phyloP scores from a whole-genome alignment of 2,888 invertebrate genomes.

The Apoda limacodes region DNA sequence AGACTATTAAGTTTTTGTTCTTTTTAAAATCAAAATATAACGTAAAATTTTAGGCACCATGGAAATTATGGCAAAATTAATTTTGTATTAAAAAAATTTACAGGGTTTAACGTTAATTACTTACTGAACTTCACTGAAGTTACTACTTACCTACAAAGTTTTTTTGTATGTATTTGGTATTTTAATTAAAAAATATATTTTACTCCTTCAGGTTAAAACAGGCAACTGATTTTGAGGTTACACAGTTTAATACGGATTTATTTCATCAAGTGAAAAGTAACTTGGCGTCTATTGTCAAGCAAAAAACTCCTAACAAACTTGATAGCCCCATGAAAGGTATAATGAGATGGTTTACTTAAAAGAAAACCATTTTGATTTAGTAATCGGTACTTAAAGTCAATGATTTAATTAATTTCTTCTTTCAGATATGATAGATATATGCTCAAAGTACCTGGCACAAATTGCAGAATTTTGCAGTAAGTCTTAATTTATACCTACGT shows the following conservation, averaged over 20 bases:
- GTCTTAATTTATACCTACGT: too few relatives aligned
- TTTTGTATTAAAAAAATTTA: too few relatives aligned
- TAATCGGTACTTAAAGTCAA: not conserved
- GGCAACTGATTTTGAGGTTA: constrained; percentile 32
- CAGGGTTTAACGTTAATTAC: too few relatives aligned
- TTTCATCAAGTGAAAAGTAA: constrained; percentile 29
- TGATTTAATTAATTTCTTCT: constrained; percentile 14
- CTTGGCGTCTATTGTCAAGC: constrained; percentile 25
- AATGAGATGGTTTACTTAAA: not conserved
- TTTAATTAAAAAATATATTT: not conserved
- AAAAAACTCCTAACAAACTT: constrained; percentile 32
- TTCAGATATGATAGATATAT: constrained; percentile 46
- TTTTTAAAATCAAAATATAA: too few relatives aligned
- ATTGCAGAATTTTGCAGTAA: constrained; percentile 47
- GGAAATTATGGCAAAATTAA: too few relatives aligned
- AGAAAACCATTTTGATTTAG: too few relatives aligned
- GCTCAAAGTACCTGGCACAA: constrained; percentile 45
- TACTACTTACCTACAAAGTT: too few relatives aligned
- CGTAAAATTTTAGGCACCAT: too few relatives aligned
- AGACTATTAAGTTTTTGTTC: too few relatives aligned
- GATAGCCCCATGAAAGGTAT: constrained; percentile 36
- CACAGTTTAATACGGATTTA: constrained; percentile 29
- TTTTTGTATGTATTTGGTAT: too few relatives aligned
- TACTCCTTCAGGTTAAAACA: constrained; percentile 32
- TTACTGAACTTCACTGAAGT: too few relatives aligned